These are phyloP conservation scores for Sorex maritimensis DNA, from an alignment of 2,797 vertebrate genomes.

Conservation along the genomic window DNA sequence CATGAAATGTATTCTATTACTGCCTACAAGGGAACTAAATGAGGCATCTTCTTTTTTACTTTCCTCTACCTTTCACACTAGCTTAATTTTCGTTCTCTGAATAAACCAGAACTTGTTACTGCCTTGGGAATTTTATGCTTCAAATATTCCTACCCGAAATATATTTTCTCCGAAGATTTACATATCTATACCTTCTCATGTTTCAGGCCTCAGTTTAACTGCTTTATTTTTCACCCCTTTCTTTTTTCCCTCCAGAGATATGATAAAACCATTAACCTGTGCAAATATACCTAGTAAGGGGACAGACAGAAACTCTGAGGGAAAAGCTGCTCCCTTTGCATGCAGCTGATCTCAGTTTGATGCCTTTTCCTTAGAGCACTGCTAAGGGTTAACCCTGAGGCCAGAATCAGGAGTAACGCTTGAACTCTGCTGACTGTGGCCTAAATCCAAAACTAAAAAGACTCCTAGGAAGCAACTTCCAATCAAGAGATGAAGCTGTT, in stretches of 20 bases:
- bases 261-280: not conserved
- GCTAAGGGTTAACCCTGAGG: too few relatives aligned
- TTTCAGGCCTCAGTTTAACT: not conserved
- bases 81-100: not conserved
- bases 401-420: too few relatives aligned
- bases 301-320: too few relatives aligned
- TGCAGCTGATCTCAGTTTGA: too few relatives aligned
- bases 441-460: too few relatives aligned
- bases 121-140: not conserved
- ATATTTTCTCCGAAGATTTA: not conserved
- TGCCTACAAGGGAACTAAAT: not conserved
- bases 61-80: not conserved
- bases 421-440: too few relatives aligned
- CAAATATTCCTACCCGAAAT: not conserved
- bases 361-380: too few relatives aligned
- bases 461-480: not conserved
- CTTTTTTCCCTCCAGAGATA: not conserved
- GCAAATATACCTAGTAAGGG: not conserved
- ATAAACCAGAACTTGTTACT: not conserved
- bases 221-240: not conserved
- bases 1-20: conserved; percentile 18
- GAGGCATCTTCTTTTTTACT: not conserved
- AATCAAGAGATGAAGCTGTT: not conserved
- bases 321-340: too few relatives aligned
- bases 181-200: not conserved